phyloP scores from a whole-genome alignment of 2,113 vertebrate genomes.

The Bubo blakistoni region DNA sequence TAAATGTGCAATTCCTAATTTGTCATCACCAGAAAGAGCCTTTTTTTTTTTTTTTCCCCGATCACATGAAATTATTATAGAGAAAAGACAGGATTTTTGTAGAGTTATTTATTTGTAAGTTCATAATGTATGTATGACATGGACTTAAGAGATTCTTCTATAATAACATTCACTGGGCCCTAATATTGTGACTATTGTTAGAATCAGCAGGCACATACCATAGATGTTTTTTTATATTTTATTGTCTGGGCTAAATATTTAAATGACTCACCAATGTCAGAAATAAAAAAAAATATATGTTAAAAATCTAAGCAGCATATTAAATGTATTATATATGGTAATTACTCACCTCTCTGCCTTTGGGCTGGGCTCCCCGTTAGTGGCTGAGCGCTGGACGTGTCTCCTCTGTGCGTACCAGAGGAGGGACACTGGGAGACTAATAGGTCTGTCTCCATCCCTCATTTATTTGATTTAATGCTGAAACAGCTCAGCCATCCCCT shows the following conservation, averaged over 20 bases:
- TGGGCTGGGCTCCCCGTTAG: background rate
- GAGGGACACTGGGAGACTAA: background rate
- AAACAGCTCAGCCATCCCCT: background rate
- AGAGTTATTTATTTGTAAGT: background rate
- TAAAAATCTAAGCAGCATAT: background rate
- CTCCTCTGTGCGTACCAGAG: fast-evolving
- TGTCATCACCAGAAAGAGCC: background rate
- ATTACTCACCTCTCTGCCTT: background rate
- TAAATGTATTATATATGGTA: background rate
- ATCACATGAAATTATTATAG: background rate
- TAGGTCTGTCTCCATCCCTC: background rate
- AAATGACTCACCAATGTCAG: background rate
- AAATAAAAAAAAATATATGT: background rate
- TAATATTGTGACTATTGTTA: background rate
- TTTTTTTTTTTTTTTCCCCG: background rate
- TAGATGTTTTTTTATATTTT: background rate
- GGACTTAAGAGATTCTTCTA: background rate
- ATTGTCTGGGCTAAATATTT: background rate
- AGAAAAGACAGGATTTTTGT: background rate
- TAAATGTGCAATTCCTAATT: background rate
- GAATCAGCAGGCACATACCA: background rate
- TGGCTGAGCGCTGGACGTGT: background rate
- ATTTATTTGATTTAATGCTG: background rate
- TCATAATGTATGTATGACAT: background rate
- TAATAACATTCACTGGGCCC: background rate